Evolutionary conservation across 2,113 vertebrate species (phyloP).

Genomic region (Prinia subflava): DNA sequence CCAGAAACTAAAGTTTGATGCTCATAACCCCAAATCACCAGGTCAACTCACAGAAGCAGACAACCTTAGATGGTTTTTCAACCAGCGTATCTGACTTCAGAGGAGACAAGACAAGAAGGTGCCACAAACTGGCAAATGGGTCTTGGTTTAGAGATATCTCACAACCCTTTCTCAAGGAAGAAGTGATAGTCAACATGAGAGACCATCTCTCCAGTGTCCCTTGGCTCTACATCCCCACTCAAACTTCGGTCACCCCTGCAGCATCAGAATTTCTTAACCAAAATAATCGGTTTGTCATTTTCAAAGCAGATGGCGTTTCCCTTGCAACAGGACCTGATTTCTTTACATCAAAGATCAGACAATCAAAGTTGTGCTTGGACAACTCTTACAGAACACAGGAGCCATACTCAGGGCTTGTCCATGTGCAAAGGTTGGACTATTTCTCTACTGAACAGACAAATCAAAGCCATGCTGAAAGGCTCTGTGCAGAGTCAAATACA

Average conservation of each 20-base stretch:
- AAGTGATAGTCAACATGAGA: not conserved
- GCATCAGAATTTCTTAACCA: not conserved
- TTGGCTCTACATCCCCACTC: not conserved
- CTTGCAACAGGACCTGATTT: not conserved
- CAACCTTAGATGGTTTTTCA: not conserved
- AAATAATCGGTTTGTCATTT: not conserved
- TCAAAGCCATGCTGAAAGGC: not conserved
- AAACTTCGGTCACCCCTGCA: not conserved
- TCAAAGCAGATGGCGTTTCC: not conserved
- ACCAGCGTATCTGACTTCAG: not conserved
- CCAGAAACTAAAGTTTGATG: not conserved
- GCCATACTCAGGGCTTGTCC: not conserved
- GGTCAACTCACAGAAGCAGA: not conserved
- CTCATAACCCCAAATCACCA: not conserved
- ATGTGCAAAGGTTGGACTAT: not conserved
- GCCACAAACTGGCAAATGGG: not conserved
- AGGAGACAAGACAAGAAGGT: not conserved
- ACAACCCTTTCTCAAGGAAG: not conserved
- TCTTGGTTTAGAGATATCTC: not conserved
- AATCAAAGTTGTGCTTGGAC: not conserved
- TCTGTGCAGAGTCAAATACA: not conserved
- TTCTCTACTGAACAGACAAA: not conserved
- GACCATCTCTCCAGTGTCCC: fast-evolving
- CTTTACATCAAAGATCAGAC: not conserved
- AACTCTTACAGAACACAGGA: not conserved